Evolutionary conservation across 2,888 invertebrate genomes (phyloP).

Genomic region (Germaria angustata): DNA sequence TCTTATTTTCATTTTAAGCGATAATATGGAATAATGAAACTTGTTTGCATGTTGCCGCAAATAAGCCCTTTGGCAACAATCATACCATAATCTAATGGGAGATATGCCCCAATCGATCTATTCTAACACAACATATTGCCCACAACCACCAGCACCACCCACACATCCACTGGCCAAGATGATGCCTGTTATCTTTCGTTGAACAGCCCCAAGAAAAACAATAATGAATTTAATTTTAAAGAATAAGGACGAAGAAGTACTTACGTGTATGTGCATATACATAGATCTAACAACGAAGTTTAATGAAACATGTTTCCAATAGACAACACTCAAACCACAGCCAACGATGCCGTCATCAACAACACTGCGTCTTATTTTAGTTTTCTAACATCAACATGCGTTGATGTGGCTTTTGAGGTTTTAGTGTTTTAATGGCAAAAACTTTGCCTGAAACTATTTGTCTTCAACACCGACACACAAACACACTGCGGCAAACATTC

Average conservation of each 20-base stretch:
- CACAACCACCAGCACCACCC: background rate
- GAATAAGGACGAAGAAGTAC: background rate
- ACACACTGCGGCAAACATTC: background rate
- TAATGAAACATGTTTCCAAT: constrained; percentile 51
- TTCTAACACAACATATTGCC: background rate
- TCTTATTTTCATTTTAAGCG: constrained; percentile 19
- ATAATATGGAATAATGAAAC: constrained; percentile 30
- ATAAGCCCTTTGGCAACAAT: background rate
- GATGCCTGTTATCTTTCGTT: constrained; percentile 17
- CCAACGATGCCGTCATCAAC: constrained; percentile 26
- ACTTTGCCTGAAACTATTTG: constrained; percentile 56
- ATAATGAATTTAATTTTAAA: constrained; percentile 40
- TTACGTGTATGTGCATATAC: background rate
- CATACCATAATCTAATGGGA: constrained; percentile 26
- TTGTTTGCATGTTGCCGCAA: constrained; percentile 16
- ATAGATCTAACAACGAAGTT: constrained; percentile 19
- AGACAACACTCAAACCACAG: constrained; percentile 45
- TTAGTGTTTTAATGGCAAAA: constrained; percentile 44
- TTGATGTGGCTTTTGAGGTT: constrained; percentile 54
- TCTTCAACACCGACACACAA: background rate
- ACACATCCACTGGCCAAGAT: background rate
- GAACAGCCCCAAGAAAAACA: constrained; percentile 23
- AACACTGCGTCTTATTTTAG: constrained; percentile 31
- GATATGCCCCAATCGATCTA: background rate
- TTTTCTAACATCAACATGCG: constrained; percentile 47